These are phyloP conservation scores for Alligator mississippiensis DNA, from an alignment of 2,113 vertebrate genomes.

Conservation along the genomic window DNA sequence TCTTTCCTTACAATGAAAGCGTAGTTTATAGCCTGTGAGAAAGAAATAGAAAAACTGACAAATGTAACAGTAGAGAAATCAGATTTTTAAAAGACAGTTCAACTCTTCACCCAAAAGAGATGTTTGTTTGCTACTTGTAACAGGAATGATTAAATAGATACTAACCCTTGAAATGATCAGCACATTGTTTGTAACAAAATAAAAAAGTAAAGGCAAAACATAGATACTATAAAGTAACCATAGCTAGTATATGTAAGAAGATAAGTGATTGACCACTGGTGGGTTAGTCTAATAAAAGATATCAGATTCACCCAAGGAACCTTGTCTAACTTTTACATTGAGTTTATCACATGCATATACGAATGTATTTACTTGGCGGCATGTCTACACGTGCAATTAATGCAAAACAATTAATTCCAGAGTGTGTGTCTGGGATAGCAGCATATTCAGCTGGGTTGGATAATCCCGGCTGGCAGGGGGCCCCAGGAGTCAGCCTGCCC, in stretches of 20 bases:
- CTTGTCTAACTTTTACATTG: background rate
- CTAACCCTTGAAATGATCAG: background rate
- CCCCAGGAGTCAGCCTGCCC: no score
- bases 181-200: no score
- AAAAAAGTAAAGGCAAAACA: background rate
- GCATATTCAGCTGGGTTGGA: no score
- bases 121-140: background rate
- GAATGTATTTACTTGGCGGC: no score
- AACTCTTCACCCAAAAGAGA: background rate
- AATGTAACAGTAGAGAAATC: background rate
- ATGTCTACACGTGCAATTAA: no score
- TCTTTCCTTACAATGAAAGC: background rate
- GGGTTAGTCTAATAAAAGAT: background rate
- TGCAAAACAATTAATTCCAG: no score
- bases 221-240: background rate
- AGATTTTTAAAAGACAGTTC: background rate
- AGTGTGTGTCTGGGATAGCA: no score
- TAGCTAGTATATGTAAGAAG: background rate
- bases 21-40: background rate
- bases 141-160: background rate
- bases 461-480: no score
- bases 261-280: background rate
- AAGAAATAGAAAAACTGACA: background rate
- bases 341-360: no score
- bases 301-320: no score